Evolutionary conservation across 2,888 invertebrate genomes (phyloP), one percentile per base, ranked within the genome.

Genomic region (Latrodectus elegans): DNA sequence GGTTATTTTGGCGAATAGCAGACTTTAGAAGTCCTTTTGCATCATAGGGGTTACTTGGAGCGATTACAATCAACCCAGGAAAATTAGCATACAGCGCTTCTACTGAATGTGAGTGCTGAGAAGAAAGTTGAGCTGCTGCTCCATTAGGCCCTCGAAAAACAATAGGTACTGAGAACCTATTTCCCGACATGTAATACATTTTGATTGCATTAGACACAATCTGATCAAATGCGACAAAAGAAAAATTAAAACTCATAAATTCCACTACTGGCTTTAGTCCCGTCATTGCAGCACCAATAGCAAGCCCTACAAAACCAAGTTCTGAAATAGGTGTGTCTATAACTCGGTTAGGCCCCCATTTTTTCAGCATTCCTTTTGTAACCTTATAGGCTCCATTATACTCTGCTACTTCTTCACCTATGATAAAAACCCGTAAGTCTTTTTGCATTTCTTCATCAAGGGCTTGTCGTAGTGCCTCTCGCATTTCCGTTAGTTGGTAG

Each of bases 281-380:
- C 15, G 15, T 88, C 81, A 89, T 65, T 6, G 89, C 80, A 15
- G 90, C 89, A 17, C 90, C 90, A 15, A 90, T 72, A 49, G 49
- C 90, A 12, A 90, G n/a, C 53, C 82, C 90, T 6, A 88, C 64
- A 84, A 89, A 90, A 12, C 89, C 90, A 15, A 15, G 14, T 74
- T 89, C 90, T 15, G 82, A 26, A 51, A 90, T 89, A n/a, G 89
- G 90, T 10, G 89, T 89, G 72, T 90, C 90, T 12, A 89, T 73
- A 10, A 90, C 78, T 15, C 90, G 51, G 26, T 89, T 17, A n/a
- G 68, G 68, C 17, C 68, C 68, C 11, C 14, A 68, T 17, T 22
- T 12, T 22, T 68, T 12, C 68, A 68, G 68, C 68, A 68, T 17
- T 12, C 68, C 68, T 68, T 68, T 14, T 12, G 17, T 68, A 12